Conservation (phyloP, 2,113 vertebrate genomes). For the Collichthys lucidus region DNA sequence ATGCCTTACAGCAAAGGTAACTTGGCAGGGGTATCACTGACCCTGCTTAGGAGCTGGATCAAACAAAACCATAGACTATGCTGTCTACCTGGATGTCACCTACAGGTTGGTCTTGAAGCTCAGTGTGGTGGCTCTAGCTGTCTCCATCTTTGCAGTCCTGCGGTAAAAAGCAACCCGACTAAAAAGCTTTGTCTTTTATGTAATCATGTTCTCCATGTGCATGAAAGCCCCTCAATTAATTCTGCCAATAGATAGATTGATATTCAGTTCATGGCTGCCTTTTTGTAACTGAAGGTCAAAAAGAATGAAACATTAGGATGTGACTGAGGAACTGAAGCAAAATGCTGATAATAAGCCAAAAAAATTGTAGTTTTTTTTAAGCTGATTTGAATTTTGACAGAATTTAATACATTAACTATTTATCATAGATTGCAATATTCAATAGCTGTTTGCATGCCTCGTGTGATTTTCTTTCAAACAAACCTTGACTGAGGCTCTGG, state of each 20-base stretch:
- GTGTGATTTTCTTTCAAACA: neutral
- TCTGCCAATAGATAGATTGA: neutral
- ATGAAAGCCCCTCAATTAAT: constrained; percentile 1
- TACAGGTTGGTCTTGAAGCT: too few species aligned
- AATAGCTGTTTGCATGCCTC: neutral
- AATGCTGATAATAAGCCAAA: neutral
- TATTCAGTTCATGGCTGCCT: constrained; percentile 1
- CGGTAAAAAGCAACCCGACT: neutral
- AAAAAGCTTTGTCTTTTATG: neutral
- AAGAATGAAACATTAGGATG: neutral
- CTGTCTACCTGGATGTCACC: too few species aligned
- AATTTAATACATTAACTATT: too few species aligned
- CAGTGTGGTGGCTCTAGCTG: too few species aligned
- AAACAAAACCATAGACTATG: too few species aligned
- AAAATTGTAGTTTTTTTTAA: too few species aligned
- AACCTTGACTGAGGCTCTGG: neutral
- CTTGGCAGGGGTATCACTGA: too few species aligned
- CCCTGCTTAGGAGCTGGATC: too few species aligned
- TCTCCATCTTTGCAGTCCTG: too few species aligned
- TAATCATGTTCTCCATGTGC: neutral
- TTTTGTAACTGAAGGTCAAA: constrained; percentile 12
- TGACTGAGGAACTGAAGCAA: neutral
- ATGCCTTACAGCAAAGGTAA: too few species aligned
- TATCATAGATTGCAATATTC: neutral
- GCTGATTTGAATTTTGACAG: neutral